Base-by-base conservation (phyloP, 2,113 vertebrate species). In the Phylloscopus trochilus region DNA sequence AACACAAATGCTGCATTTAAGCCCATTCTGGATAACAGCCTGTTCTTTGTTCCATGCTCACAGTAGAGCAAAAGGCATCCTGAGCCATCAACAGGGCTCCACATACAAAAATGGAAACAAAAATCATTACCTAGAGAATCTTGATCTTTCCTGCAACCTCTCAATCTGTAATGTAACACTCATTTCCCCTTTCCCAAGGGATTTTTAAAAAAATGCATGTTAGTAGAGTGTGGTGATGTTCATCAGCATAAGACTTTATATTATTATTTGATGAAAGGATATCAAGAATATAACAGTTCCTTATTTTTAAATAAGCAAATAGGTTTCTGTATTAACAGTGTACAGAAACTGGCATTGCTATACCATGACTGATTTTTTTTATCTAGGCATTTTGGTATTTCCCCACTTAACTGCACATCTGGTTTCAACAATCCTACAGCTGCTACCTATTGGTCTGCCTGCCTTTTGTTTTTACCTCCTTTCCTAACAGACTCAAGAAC, bases 341-440 rank as follows among this genome's bases (percentile, higher is more conserved):
- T 16, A 66, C 11, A 89, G 46, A 89, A 84, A 89, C 23, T 58
- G 41, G 12, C 59, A 70, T 76, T 95, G 84, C 59, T 76, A n/a
- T 49, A 53, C 20, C 41, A 43, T 6, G 19, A 43, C 33, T 37
- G 30, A 47, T 83, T 92, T 59, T 59, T 58, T 91, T 82, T 10
- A 74, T 52, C 33, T 53, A 75, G 37, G 41, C 49, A 87, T 79
- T 85, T 21, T 90, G 79, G 24, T 91, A 91, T 92, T 92, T 89
- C 70, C 39, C 82, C 27, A 51, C 59, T 90, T 74, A 90, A 92
- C 55, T 83, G 56, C 76, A 96, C 78, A 94, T 94, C 93, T 95
- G 91, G 85, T 85, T 90, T 72, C 86, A 92, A 92, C 96, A 87
- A 92, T 31, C 33, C 43, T 80, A 60, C 69, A 95, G 90, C 96